A percentile compares a stretch with the other conserved stretches of the same genome.
Evolutionary conservation across 2,888 invertebrate genomes (phyloP).

Genomic region (Nomada flava): DNA sequence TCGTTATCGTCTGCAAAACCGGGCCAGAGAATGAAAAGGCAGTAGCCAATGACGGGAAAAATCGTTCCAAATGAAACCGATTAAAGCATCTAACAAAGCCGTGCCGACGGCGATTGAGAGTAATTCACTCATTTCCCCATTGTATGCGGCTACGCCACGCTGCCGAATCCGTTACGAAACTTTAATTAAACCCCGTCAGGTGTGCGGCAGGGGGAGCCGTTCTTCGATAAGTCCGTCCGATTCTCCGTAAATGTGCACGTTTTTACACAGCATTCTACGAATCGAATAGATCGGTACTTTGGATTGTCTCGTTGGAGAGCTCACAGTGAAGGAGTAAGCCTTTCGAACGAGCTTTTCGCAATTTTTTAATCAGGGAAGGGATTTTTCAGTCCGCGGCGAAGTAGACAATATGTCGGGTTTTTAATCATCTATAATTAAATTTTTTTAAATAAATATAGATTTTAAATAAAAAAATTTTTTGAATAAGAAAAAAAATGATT

Average conservation of each 20-base stretch:
- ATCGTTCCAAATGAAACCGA: constrained; percentile 54
- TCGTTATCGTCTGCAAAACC: neutral
- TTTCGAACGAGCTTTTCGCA: no score
- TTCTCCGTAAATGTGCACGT: neutral
- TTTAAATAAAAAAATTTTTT: no score
- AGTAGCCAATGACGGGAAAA: constrained; percentile 36
- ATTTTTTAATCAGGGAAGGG: neutral
- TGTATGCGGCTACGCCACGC: constrained; percentile 37
- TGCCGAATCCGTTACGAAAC: constrained; percentile 59
- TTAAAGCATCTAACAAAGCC: constrained; percentile 66
- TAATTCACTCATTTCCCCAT: constrained; percentile 69
- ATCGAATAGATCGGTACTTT: neutral
- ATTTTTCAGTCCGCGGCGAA: neutral
- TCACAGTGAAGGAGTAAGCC: neutral
- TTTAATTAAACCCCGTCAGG: constrained; percentile 69
- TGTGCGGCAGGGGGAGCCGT: neutral
- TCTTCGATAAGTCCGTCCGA: constrained; percentile 7
- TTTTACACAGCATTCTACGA: constrained; percentile 17
- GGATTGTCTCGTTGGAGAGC: neutral
- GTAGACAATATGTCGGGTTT: no score
- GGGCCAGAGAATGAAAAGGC: constrained; percentile 16
- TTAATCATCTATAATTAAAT: no score
- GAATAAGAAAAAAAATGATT: no score
- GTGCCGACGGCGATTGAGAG: constrained; percentile 53
- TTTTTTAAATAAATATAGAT: no score